These are phyloP conservation scores for Nestor notabilis DNA, from an alignment of 2,113 vertebrate genomes.

Conservation along the genomic window DNA sequence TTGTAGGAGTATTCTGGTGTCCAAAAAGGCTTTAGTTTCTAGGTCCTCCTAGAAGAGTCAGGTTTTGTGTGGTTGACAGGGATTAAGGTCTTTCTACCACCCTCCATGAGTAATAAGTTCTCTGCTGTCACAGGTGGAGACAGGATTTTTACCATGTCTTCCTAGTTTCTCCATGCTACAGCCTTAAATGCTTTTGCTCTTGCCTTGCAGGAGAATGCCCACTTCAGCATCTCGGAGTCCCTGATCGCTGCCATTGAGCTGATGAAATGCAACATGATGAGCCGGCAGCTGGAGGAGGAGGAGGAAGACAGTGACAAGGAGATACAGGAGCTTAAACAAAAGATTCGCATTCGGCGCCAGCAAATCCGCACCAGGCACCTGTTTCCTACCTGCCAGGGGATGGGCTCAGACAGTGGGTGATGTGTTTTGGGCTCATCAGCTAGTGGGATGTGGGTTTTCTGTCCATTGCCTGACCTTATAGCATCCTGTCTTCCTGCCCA, in stretches of 20 bases:
- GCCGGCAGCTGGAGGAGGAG: constrained; percentile 82
- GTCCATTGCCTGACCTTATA: not conserved
- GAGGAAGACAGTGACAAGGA: constrained; percentile 89
- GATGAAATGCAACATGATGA: constrained; percentile 96
- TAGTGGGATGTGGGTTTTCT: not conserved
- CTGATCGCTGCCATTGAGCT: constrained; percentile 97
- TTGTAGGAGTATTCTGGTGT: not conserved
- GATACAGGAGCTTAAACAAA: constrained; percentile 97
- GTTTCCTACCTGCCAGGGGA: constrained; percentile 66
- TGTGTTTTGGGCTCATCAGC: not conserved
- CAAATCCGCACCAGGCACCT: constrained; percentile 87
- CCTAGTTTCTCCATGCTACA: not conserved
- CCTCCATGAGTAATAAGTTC: not conserved
- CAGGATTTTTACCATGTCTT: not conserved
- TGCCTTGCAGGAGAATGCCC: constrained; percentile 90
- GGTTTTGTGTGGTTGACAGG: not conserved
- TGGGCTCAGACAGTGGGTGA: constrained; percentile 76
- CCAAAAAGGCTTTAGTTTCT: not conserved
- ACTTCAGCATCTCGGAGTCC: constrained; percentile 98
- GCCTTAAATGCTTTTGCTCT: not conserved
- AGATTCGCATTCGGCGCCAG: constrained; percentile 91
- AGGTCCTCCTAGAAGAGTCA: not conserved
- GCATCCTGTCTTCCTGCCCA: not conserved
- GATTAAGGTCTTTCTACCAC: not conserved
- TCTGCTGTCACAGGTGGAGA: not conserved